Percentiles rank a stretch among this genome's conserved stretches.
Conservation (phyloP, 2,888 invertebrate genomes). For the Papilio demoleus region DNA sequence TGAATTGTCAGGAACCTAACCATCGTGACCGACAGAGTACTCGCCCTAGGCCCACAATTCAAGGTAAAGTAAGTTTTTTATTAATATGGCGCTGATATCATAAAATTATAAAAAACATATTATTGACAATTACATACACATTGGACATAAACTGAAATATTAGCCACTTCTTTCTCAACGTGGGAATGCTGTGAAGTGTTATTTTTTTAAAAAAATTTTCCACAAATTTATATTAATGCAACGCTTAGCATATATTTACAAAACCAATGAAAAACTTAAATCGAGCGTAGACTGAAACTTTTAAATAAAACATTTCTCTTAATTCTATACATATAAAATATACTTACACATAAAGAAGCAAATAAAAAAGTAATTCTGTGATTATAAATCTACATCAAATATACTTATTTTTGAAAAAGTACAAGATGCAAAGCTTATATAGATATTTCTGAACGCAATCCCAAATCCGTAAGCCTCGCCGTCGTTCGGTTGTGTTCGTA, state of each 20-base stretch:
- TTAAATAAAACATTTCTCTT: neutral
- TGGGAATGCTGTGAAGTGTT: constrained; percentile 7
- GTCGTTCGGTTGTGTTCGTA: neutral
- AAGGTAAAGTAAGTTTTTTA: constrained; percentile 54
- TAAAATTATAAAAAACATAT: neutral
- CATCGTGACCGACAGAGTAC: constrained; percentile 57
- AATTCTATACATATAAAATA: neutral
- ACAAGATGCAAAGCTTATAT: neutral
- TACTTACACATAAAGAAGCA: neutral
- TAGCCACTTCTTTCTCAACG: neutral
- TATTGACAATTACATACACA: neutral
- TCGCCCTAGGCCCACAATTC: constrained; percentile 57
- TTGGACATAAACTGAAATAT: neutral
- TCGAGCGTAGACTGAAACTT: too few species aligned
- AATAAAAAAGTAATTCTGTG: neutral
- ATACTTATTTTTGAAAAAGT: neutral
- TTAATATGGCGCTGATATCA: neutral
- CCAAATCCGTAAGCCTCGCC: constrained; percentile 8
- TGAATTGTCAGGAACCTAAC: constrained; percentile 70
- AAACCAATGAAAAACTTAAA: too few species aligned
- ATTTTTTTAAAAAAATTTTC: neutral
- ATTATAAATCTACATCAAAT: too few species aligned
- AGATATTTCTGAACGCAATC: constrained; percentile 32
- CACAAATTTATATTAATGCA: neutral
- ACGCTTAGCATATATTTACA: neutral